Evolutionary conservation across 2,113 vertebrate species (phyloP).

Genomic region (Cepphus grylle): DNA sequence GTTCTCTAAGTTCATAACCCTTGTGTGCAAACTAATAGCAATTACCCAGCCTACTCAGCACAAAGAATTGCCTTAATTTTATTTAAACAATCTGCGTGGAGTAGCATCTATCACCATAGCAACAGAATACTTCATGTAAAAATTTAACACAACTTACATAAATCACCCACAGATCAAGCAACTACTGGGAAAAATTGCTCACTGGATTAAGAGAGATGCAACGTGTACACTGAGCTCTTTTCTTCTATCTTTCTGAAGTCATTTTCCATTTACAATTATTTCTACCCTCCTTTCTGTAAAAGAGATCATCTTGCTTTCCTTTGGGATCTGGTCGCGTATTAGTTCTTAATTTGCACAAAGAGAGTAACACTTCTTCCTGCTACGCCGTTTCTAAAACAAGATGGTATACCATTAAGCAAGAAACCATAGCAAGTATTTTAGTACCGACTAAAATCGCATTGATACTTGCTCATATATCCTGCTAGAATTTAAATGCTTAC

Average conservation of each 20-base stretch:
- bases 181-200: constrained; percentile 1
- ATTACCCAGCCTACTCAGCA: not conserved
- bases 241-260: not conserved
- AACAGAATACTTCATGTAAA: constrained; percentile 44
- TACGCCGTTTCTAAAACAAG: not conserved
- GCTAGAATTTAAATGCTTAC: not conserved
- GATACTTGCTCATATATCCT: not conserved
- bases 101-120: constrained; percentile 50
- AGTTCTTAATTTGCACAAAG: not conserved
- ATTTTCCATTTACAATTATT: constrained; percentile 37
- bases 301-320: not conserved
- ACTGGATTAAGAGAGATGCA: not conserved
- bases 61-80: constrained; percentile 37
- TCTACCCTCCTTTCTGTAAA: not conserved
- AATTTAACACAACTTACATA: constrained; percentile 49
- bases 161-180: constrained; percentile 32
- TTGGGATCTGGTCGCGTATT: not conserved
- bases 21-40: constrained; percentile 26
- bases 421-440: constrained; percentile 46
- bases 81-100: constrained; percentile 34
- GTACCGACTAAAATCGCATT: not conserved
- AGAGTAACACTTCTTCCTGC: not conserved
- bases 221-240: not conserved
- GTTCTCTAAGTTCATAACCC: not conserved
- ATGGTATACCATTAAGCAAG: not conserved